These are phyloP conservation scores for Drosophila meridiana DNA, from an alignment of 2,888 invertebrate genomes.

Conservation along the genomic window DNA sequence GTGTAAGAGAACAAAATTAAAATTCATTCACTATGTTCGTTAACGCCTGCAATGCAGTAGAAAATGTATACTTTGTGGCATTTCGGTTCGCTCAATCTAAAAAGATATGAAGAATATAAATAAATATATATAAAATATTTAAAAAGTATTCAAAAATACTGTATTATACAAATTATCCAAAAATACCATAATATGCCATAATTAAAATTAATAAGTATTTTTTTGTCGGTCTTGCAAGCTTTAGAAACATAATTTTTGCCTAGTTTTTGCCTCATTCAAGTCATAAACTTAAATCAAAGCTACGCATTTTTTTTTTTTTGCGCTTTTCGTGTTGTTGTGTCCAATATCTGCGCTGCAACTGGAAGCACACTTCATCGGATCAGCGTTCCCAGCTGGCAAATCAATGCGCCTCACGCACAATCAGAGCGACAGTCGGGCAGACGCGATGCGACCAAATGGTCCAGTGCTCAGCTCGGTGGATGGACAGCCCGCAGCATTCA, in stretches of 20 bases:
- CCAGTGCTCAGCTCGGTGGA: conserved; percentile 12
- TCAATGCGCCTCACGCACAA: conserved; percentile 27
- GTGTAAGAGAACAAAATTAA: background rate
- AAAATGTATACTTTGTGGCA: background rate
- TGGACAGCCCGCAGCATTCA: conserved; percentile 46
- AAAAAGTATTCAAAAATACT: no score
- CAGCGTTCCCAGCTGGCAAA: conserved; percentile 15
- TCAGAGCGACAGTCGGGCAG: conserved; percentile 8
- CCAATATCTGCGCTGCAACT: background rate
- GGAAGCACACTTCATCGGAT: conserved; percentile 24
- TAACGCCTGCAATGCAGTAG: background rate
- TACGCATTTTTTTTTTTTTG: background rate
- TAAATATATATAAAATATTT: no score
- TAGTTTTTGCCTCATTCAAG: no score
- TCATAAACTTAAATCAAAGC: background rate
- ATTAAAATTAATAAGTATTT: no score
- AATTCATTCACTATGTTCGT: background rate
- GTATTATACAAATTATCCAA: no score
- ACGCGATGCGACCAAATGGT: conserved; percentile 29
- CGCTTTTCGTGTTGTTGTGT: background rate
- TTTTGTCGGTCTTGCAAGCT: no score
- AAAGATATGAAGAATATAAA: background rate
- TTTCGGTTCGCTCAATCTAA: background rate
- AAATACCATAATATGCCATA: no score
- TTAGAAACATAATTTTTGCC: no score